Base-by-base conservation (phyloP, 2,113 vertebrate genomes). In the Paralichthys olivaceus region DNA sequence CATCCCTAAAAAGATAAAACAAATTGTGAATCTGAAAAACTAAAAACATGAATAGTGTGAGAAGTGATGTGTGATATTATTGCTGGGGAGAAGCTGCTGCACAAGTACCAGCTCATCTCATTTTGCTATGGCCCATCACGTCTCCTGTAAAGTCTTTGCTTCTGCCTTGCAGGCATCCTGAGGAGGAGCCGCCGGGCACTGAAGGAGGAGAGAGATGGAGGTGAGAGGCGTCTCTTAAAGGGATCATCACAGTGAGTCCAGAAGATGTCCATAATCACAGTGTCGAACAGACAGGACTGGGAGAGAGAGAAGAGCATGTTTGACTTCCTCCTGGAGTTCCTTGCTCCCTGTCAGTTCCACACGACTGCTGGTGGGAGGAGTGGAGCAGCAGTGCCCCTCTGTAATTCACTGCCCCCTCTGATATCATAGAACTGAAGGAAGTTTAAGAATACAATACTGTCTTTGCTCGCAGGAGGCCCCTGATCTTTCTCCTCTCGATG, bases 191-290 rank as follows among this genome's bases (percentile, higher is more conserved):
- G 94, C 95, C 91, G 93, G 90, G 93, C 90, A 90, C 91, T 6
- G 7, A 13, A 54, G 60, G 81, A 85, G 74, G 90, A 87, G 81
- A 83, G 83, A 90, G 77, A 14, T 83, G 83, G 80, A 63, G 74
- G 56, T 32, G 67, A 58, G 70, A 68, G 70, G 62, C 13, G 60
- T 84, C 79, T 86, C 65, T 90, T 91, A 93, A 93, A 92, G 90
- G 91, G 90, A 84, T 88, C 77, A 86, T 97, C 98, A 98, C 96
- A 97, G 96, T 96, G 96, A 96, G 95, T 94, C 89, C 88, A 83
- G 89, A 91, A 92, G 47, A 79, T 73, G 88, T 90, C 88, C 87
- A 90, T 92, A 85, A 90, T 95, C 94, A 94, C 94, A 95, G 94
- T 95, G 93, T 93, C 91, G 79, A 91, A 83, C 72, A 68, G 70